Evolutionary conservation across 2,888 invertebrate genomes (phyloP).

Genomic region (Machimus atricapillus): DNA sequence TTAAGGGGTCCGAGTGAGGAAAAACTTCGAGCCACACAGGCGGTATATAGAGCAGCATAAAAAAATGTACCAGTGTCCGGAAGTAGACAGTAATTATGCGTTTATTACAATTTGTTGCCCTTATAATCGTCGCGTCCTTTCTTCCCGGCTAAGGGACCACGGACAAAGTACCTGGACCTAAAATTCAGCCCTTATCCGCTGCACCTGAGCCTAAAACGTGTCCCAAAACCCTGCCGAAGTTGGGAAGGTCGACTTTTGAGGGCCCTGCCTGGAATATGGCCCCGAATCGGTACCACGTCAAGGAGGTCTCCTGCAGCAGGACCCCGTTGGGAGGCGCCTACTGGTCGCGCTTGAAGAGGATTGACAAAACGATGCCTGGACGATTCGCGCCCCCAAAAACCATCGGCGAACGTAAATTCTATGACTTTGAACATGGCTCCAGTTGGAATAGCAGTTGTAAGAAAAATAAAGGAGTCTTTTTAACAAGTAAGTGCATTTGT

Average conservation of each 20-base stretch:
- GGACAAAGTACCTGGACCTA: neutral
- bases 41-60: neutral
- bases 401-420: neutral
- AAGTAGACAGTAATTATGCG: neutral
- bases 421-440: conserved; percentile 12
- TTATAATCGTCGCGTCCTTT: neutral
- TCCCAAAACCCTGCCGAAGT: neutral
- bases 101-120: neutral
- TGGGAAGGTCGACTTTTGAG: neutral
- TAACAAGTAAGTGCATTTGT: neutral
- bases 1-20: neutral
- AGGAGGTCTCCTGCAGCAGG: conserved; percentile 10
- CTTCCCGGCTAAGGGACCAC: neutral
- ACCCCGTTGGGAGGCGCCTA: conserved; percentile 25
- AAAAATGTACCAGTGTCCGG: neutral
- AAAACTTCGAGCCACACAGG: neutral
- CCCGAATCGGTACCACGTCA: conserved; percentile 41
- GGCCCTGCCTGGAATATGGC: neutral
- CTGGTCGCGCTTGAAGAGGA: neutral
- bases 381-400: neutral
- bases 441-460: conserved; percentile 14
- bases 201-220: neutral
- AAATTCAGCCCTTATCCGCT: neutral
- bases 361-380: neutral
- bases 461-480: conserved; percentile 38